A percentile compares a stretch with the other conserved stretches of the same genome.
phyloP scores from a whole-genome alignment of 2,113 vertebrate species.

The Petrocephalus microphthalmus region DNA sequence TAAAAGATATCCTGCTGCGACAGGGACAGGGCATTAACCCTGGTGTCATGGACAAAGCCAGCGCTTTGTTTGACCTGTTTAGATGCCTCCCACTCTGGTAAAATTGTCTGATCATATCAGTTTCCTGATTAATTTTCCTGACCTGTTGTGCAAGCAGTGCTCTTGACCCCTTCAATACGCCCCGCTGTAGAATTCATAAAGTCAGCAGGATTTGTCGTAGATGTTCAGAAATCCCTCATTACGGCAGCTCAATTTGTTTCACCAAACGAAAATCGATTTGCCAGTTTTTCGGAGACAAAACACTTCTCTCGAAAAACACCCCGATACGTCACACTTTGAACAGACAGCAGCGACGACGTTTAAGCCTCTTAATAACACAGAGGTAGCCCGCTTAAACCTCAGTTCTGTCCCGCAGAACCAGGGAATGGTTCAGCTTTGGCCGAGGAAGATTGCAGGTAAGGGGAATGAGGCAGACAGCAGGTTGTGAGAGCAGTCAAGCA shows the following conservation, averaged over 20 bases:
- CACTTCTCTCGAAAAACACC: background rate
- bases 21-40: conserved; percentile 3
- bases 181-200: background rate
- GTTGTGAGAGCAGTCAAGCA: background rate
- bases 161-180: background rate
- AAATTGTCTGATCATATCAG: conserved; percentile 11
- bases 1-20: conserved; percentile 5
- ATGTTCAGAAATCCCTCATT: background rate
- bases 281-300: background rate
- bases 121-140: conserved; percentile 15
- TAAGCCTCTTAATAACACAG: background rate
- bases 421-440: background rate
- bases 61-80: background rate
- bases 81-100: background rate
- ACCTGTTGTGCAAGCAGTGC: conserved; percentile 37
- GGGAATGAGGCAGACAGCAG: background rate
- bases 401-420: background rate
- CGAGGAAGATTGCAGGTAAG: background rate
- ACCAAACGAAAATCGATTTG: conserved; percentile 6
- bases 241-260: background rate
- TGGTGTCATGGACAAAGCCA: conserved; percentile 14
- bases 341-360: background rate
- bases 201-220: background rate
- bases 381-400: background rate
- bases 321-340: background rate